Base-by-base conservation (phyloP, 2,888 invertebrate genomes). In the Epinotia demarniana region DNA sequence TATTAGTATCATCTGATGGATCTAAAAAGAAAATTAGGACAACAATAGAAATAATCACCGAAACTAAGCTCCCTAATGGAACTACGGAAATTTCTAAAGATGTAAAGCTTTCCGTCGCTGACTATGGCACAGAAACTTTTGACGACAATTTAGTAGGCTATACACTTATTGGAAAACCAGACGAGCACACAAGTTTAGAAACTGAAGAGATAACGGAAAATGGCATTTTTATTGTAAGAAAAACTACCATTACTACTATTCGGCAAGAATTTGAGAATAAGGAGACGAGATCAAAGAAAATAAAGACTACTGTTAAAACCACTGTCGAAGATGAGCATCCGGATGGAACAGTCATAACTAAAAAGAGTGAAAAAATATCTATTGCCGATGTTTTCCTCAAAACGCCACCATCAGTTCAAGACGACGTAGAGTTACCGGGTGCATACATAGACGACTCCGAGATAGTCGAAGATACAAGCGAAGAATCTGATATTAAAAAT, bases 311-410 rank as follows among this genome's bases (percentile, higher is more conserved):
- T 3, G 83, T 90, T 8, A 88, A 83, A 78, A 90, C 89, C 19
- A 76, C 87, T 2, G 86, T 85, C 72, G 92, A 92, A 86, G 92
- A 94, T 79, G 89, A 91, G 84, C 81, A 89, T 78, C 92, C 92
- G 6, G 91, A 94, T 83, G 92, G 93, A 3, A 89, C 91, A n/a
- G 83, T 92, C 1, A 82, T 90, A 63, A 91, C 89, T 0, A 92
- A 92, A 77, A 92, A 88, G 72, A 92, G 88, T 80, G 92, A 92
- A 84, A 94, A 92, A 79, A 86, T 91, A 43, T 92, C 92, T 11
- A 87, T 94, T 58, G 87, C 89, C 69, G 93, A 94, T 77, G 82
- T 90, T 66, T 83, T 85, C n/a, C 77, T 86, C 23, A 86, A 86
- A 76, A 82, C 82, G 1, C 82, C 87, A 62, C 71, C 80, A 16